Evolutionary conservation across 1,140 invertebrate genomes (phyloP), one percentile per base, ranked within the genome.

Genomic region (Hylaeus anthracinus): DNA sequence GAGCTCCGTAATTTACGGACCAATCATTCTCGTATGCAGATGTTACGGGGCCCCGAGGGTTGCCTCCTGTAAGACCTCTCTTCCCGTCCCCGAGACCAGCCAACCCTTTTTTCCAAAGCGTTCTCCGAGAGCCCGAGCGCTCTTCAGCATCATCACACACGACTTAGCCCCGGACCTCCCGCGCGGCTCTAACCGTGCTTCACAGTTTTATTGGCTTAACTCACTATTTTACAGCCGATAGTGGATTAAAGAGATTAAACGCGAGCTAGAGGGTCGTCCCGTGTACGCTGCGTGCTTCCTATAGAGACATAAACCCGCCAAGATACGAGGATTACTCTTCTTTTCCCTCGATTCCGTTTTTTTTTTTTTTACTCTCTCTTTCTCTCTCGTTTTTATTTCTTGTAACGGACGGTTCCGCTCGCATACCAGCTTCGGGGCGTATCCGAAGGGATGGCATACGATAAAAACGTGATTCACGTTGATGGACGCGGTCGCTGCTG

Each of bases 1-100:
- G 89, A 90, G 91, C 90, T 84, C 72, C 89, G 91, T 91, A 92
- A 92, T 92, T 92, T 92, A 91, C 91, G 85, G 81, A 90, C 90
- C 91, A 88, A 91, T 92, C 91, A 91, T 91, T 89, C 90, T 87
- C 83, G 87, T 89, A 92, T 92, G 88, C 90, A 90, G 88, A 92
- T 91, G 86, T 88, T 84, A 87, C 87, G 78, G 84, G 84, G 83
- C 45, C 85, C 81, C 69, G 61, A 78, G 83, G 79, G 73, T 75
- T 73, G 78, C 71, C 72, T 53, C 60, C 26, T 55, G 2, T 26
- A 5, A 45, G 37, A 37, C 66, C 26, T 12, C 55, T 43, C 26
- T 10, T 0, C 12, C 15, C 4, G 45, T 26, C 14, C 41, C n/a
- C 10, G 45, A 39, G 45, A 37, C 39, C 26, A 3, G 15, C 1